Evolutionary conservation across 2,888 invertebrate species (phyloP), one percentile per base, ranked within the genome.

Genomic region (Eristalis arbustorum): DNA sequence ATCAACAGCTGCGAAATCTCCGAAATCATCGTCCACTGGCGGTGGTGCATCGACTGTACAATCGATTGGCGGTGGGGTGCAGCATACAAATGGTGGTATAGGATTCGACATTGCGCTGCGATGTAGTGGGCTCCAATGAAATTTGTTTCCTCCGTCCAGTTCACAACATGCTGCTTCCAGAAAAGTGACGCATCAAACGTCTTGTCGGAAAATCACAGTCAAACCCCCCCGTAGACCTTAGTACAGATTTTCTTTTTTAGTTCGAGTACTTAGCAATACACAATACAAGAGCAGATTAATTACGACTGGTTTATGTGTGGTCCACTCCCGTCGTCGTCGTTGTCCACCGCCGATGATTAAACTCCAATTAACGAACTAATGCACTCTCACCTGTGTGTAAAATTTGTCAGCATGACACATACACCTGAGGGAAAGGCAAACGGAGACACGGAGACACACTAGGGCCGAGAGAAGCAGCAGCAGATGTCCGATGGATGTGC

Each of bases 31-130:
- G 78, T 93, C 93, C 68, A 93, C 93, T 56, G 90, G 80, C 25
- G 89, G 90, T n/a, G 91, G 88, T 56, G 90, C 89, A 42, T 92
- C 91, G 68, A 90, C 92, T 5, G 91, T 91, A 80, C 91, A 92
- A 88, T 93, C 93, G 88, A 94, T 94, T 59, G 94, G 94, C 64
- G 94, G 94, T 75, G 94, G 94, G 64, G 94, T 93, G 90, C 93
- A 94, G 90, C 94, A 94, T 82, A 94, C 91, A 80, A 94, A 91
- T 84, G 94, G 94, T 88, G 94, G 94, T 89, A 94, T 94, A 90
- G 93, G 91, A 89, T 93, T 93, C 72, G 87, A 87, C 87, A 87
- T 87, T 34, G 34, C 57, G 28, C 37, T 42, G 4, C 4, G 71
- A 37, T 13, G 71, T 37, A n/a, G 49, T 37, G 62, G 22, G 57